These are phyloP conservation scores for Neomorphus geoffroyi DNA, from an alignment of 2,797 vertebrate species.

Conservation along the genomic window DNA sequence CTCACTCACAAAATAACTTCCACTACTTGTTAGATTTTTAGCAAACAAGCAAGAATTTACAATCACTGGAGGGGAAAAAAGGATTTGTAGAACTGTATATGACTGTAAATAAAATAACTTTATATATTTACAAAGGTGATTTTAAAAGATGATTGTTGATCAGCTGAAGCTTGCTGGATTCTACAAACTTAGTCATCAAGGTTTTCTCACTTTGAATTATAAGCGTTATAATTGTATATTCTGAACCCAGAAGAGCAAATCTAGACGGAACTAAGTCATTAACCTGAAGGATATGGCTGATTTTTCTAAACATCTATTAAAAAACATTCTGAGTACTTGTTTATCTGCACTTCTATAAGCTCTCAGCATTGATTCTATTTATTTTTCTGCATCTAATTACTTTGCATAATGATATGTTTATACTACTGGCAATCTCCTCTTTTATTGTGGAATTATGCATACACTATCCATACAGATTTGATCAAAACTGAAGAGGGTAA, in stretches of 20 bases:
- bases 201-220: conserved; percentile 15
- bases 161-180: not conserved
- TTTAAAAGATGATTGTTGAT: not conserved
- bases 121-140: not conserved
- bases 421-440: conserved; percentile 40
- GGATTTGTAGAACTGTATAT: not conserved
- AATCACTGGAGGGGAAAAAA: not conserved
- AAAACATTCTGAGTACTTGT: conserved; percentile 46
- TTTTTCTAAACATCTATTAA: conserved; percentile 47
- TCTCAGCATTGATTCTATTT: conserved; percentile 44
- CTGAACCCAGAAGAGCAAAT: conserved; percentile 1
- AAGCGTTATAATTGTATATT: conserved; percentile 26
- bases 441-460: conserved; percentile 26
- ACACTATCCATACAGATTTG: not conserved
- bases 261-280: conserved; percentile 47
- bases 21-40: not conserved
- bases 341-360: conserved; percentile 40
- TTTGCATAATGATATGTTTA: conserved; percentile 65
- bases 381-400: conserved; percentile 61
- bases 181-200: not conserved
- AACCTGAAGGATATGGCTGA: conserved; percentile 59
- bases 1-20: not conserved
- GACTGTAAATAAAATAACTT: not conserved
- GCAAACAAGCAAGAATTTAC: not conserved
- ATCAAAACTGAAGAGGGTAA: not conserved